Conservation (phyloP, 2,888 invertebrate genomes). For the Ophion ellenae region DNA sequence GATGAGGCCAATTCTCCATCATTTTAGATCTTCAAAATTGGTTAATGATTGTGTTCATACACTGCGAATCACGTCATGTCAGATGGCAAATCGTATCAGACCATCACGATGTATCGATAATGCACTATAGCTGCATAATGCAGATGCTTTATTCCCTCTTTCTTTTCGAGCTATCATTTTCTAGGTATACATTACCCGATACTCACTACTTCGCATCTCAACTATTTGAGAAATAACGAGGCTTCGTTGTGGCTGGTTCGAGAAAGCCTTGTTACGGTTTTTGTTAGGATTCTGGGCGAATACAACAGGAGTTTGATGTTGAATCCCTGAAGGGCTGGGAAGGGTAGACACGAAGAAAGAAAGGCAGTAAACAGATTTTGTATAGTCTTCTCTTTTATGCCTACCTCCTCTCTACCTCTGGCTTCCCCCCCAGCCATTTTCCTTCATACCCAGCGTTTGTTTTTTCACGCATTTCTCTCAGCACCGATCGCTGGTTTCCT, state of each 20-base stretch:
- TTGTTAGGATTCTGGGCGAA: too few species aligned
- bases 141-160: too few species aligned
- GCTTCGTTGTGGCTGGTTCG: neutral
- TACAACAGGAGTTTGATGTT: slow-evolving; percentile 31
- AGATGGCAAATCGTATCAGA: too few species aligned
- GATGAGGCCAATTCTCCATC: too few species aligned
- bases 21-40: too few species aligned
- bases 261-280: neutral
- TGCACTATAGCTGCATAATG: too few species aligned
- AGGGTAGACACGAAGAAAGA: neutral
- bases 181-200: too few species aligned
- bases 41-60: too few species aligned
- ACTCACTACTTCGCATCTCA: neutral
- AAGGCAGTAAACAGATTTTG: slow-evolving; percentile 41
- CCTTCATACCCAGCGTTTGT: neutral
- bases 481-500: neutral
- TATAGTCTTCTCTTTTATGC: slow-evolving; percentile 14
- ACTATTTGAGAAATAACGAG: neutral
- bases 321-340: neutral
- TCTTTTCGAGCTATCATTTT: too few species aligned
- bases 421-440: too few species aligned
- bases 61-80: too few species aligned
- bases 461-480: slow-evolving; percentile 6
- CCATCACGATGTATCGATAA: too few species aligned
- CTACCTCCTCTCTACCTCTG: neutral